Evolutionary conservation across 2,113 vertebrate species (phyloP), one percentile per base, ranked within the genome.

Genomic region (Talpa occidentalis): DNA sequence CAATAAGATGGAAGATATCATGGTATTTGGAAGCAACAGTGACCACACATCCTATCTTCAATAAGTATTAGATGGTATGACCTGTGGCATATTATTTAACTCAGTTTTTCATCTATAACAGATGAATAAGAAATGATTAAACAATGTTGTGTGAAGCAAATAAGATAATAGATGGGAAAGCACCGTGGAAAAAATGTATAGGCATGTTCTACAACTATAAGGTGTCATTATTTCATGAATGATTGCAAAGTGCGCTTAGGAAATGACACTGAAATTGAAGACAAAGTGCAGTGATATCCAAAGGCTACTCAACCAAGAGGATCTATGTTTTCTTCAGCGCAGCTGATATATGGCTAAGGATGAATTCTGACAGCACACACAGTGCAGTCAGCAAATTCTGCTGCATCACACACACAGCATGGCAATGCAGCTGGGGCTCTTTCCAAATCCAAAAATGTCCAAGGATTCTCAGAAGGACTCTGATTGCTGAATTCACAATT

Each of bases 301-400:
- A 87, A 95, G 94, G 88, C 81, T 77, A 78, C 81, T 93, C 93
- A 92, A 54, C 84, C 92, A 77, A 49, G 67, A 94, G 84, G 52
- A 92, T 88, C 76, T 90, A 72, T 67, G 88, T 15, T 88, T 88
- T 81, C 66, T 85, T 92, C 72, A 40, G 30, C 3, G 12, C 24
- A 14, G 56, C 5, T 97, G 87, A 92, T 73, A n/a, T 90, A 92
- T 62, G 35, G 54, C 40, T 0, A 2, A 76, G 60, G 76, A 70
- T 4, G 28, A 73, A 52, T 73, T 22, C 26, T 85, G 80, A 67
- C 19, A 94, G 32, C 10, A 40, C 21, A 3, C 8, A 5, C n/a
- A 1, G 15, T 28, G 66, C 60, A 92, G 64, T 76, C 88, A 88
- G 73, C 94, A 85, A 52, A 54, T 28, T 35, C 1, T n/a, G 2